These are phyloP conservation scores for Haliclystus octoradiatus DNA, from an alignment of 30 jellyfish, hydroid and myxozoan genomes.

Conservation along the genomic window DNA sequence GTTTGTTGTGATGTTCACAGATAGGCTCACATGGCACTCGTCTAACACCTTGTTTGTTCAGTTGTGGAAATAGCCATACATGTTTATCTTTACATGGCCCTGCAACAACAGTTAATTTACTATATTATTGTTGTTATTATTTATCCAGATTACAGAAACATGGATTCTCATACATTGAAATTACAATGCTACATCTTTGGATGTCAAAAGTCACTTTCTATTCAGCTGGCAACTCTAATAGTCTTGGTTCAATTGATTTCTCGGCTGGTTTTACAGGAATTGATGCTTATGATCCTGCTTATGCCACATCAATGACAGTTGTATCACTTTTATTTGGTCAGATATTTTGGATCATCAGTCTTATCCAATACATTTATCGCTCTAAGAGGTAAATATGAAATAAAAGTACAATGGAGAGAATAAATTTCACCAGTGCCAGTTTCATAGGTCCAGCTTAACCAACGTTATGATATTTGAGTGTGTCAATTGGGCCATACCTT, in stretches of 20 bases:
- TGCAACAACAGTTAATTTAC: too few species aligned
- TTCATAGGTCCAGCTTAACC: too few species aligned
- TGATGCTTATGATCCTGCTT: constrained; percentile 28
- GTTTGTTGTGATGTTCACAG: too few species aligned
- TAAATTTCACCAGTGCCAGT: too few species aligned
- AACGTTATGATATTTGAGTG: too few species aligned
- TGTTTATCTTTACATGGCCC: too few species aligned
- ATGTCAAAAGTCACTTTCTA: constrained; percentile 39
- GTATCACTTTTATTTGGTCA: constrained; percentile 38
- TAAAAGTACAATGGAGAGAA: too few species aligned
- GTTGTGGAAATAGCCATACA: too few species aligned
- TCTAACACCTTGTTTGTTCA: too few species aligned
- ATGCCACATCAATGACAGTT: constrained; percentile 32
- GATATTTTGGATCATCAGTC: not conserved
- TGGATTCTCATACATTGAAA: not conserved
- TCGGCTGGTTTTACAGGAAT: constrained; percentile 71
- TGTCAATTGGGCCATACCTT: too few species aligned
- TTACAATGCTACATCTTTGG: not conserved
- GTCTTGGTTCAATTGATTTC: constrained; percentile 51
- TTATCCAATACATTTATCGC: not conserved
- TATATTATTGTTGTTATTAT: too few species aligned
- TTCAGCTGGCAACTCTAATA: constrained; percentile 77
- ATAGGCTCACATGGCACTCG: too few species aligned
- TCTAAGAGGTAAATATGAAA: not conserved
- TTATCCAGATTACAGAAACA: not conserved